These are phyloP conservation scores for Psittacula cyanocephala DNA, from an alignment of 2,113 vertebrate species.

Conservation along the genomic window DNA sequence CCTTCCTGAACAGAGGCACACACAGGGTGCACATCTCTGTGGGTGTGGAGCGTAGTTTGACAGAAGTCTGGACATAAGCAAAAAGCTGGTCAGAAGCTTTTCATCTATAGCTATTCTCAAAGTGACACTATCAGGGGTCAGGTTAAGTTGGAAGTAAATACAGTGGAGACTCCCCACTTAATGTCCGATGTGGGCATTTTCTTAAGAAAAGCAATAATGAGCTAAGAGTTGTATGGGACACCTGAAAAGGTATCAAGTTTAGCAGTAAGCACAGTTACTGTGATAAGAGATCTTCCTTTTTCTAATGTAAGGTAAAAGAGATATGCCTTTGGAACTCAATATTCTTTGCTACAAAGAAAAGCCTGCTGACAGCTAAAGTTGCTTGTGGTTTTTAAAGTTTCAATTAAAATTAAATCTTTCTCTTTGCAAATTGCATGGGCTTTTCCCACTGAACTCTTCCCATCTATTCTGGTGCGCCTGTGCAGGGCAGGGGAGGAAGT, in stretches of 20 bases:
- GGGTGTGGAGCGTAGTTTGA: background rate
- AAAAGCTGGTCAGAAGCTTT: background rate
- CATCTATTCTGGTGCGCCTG: background rate
- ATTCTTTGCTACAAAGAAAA: background rate
- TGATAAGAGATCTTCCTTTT: background rate
- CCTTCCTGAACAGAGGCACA: background rate
- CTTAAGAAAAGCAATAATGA: background rate
- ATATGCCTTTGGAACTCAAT: background rate
- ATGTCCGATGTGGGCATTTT: background rate
- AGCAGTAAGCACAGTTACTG: background rate
- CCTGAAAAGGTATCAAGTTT: background rate
- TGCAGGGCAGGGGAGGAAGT: fast-evolving
- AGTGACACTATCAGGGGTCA: background rate
- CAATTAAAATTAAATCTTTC: background rate
- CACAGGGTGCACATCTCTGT: background rate
- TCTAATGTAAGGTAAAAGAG: background rate
- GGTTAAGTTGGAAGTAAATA: background rate
- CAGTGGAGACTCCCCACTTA: background rate
- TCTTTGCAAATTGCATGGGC: background rate
- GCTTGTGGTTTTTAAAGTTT: background rate
- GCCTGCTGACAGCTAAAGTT: background rate
- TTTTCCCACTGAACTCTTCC: background rate
- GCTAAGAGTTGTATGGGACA: background rate
- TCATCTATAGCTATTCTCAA: background rate
- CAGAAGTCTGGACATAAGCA: background rate